phyloP scores from a whole-genome alignment of 2,113 vertebrate genomes.

The Theristicus caerulescens region DNA sequence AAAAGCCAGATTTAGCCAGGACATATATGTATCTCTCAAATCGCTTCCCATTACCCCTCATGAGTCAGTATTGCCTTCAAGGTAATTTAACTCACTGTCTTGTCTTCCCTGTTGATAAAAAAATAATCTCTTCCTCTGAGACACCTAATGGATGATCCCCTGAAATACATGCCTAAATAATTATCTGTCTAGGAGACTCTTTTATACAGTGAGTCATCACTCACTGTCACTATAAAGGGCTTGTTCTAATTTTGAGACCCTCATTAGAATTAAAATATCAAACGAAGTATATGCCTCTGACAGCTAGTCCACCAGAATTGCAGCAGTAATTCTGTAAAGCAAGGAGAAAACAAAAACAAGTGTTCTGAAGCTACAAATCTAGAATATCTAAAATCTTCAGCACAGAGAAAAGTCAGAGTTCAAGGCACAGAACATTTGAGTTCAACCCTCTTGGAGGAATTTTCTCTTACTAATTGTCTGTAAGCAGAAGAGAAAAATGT shows the following conservation, averaged over 20 bases:
- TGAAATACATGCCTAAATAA: conserved; percentile 63
- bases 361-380: neutral
- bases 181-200: conserved; percentile 55
- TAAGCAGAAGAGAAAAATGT: neutral
- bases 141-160: conserved; percentile 58
- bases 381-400: neutral
- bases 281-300: neutral
- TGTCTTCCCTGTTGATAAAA: conserved; percentile 46
- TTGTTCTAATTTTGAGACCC: conserved; percentile 60
- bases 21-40: neutral
- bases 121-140: conserved; percentile 52
- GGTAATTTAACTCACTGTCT: conserved; percentile 46
- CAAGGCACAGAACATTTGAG: neutral
- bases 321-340: neutral
- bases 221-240: conserved; percentile 54
- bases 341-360: conserved; percentile 15
- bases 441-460: neutral
- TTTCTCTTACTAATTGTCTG: neutral
- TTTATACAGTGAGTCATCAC: conserved; percentile 41
- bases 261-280: conserved; percentile 57
- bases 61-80: conserved; percentile 30
- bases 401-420: neutral
- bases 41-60: neutral
- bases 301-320: neutral
- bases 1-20: neutral